Conservation (phyloP, 2,888 invertebrate genomes). For the Branchellion lobata region DNA sequence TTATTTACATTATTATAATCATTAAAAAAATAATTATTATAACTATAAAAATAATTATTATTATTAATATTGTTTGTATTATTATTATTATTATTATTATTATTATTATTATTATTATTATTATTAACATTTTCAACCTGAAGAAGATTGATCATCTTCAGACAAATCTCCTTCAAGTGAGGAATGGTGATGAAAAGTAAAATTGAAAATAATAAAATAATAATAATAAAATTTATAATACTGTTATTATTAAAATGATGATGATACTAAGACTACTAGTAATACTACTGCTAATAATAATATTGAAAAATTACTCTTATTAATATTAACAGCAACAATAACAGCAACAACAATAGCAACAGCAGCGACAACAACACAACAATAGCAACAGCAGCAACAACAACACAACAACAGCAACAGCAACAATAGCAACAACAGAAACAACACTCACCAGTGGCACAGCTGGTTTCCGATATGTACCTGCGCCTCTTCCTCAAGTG, state of each 20-base stretch:
- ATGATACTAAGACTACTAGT: background rate
- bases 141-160: conserved; percentile 19
- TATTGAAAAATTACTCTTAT: background rate
- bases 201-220: background rate
- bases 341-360: background rate
- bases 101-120: background rate
- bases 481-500: conserved; percentile 18
- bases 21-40: background rate
- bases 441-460: conserved; percentile 1
- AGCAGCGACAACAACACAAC: no score
- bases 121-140: background rate
- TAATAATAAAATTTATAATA: conserved; percentile 3
- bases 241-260: no score
- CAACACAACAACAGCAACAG: no score
- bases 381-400: no score
- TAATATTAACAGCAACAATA: background rate
- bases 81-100: conserved; percentile 7
- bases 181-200: background rate
- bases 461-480: conserved; percentile 8
- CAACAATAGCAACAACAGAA: no score
- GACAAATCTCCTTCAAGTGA: background rate
- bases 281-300: background rate
- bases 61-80: background rate
- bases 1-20: no score
- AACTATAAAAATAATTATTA: background rate